Conservation (phyloP, 2,888 invertebrate genomes). For the Pasiphila rectangulata region DNA sequence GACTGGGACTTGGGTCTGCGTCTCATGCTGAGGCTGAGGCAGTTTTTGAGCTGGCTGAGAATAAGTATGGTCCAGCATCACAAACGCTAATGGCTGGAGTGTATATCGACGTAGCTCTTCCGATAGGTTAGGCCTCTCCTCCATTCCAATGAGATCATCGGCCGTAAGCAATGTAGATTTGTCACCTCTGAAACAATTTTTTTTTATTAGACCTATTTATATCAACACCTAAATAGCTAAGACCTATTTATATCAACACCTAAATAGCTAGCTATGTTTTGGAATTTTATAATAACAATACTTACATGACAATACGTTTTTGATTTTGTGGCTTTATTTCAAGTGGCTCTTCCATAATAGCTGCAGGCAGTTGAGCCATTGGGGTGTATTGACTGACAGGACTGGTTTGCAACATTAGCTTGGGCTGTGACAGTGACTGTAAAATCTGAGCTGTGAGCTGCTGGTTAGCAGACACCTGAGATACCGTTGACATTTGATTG, state of each 20-base stretch:
- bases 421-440: conserved; percentile 78
- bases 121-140: conserved; percentile 72
- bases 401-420: conserved; percentile 59
- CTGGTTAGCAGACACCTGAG: conserved; percentile 81
- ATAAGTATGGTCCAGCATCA: conserved; percentile 77
- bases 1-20: conserved; percentile 23
- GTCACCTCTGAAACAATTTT: conserved; percentile 65
- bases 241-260: no score
- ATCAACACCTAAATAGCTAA: no score
- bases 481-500: conserved; percentile 60
- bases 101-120: conserved; percentile 75
- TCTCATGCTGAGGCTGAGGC: conserved; percentile 49
- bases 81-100: conserved; percentile 68
- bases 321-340: conserved; percentile 61
- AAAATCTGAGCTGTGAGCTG: conserved; percentile 83
- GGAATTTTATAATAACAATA: no score
- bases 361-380: conserved; percentile 35
- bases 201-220: conserved; percentile 4
- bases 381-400: conserved; percentile 45
- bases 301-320: conserved; percentile 72
- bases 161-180: conserved; percentile 72
- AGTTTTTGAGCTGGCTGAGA: conserved; percentile 73
- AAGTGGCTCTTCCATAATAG: conserved; percentile 49
- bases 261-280: no score
- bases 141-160: conserved; percentile 75